Evolutionary conservation across 2,797 vertebrate genomes (phyloP).

Genomic region (Falco peregrinus): DNA sequence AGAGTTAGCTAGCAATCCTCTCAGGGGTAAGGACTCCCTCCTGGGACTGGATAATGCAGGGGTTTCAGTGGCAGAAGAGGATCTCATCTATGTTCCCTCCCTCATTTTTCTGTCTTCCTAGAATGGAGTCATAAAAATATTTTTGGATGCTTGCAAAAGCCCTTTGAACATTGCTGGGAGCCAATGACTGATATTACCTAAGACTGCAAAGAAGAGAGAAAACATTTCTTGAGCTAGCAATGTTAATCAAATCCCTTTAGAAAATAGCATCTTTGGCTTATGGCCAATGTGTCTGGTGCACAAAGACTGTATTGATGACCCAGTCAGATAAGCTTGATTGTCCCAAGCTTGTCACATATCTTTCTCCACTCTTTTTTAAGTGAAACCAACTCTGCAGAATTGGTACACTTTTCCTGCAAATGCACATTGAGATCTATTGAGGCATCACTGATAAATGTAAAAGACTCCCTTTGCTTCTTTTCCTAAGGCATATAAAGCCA

Average conservation of each 20-base stretch:
- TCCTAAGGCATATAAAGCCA: not conserved
- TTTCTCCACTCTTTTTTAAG: not conserved
- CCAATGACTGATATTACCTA: not conserved
- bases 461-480: not conserved
- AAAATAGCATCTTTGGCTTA: not conserved
- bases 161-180: not conserved
- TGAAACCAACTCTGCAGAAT: not conserved
- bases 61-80: not conserved
- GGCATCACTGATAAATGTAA: not conserved
- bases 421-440: not conserved
- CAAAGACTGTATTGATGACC: accelerated
- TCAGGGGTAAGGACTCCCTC: not conserved
- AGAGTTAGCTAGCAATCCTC: not conserved
- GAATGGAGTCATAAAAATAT: not conserved
- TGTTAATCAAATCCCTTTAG: not conserved
- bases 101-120: not conserved
- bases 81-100: not conserved
- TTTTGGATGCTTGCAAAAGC: not conserved
- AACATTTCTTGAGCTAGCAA: not conserved
- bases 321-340: not conserved
- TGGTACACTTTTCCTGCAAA: not conserved
- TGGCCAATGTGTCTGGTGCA: not conserved
- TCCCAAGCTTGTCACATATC: not conserved
- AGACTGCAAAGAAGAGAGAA: not conserved
- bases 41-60: not conserved